Conservation (phyloP, 2,888 invertebrate genomes). For the Cyrtodaria siliqua region DNA sequence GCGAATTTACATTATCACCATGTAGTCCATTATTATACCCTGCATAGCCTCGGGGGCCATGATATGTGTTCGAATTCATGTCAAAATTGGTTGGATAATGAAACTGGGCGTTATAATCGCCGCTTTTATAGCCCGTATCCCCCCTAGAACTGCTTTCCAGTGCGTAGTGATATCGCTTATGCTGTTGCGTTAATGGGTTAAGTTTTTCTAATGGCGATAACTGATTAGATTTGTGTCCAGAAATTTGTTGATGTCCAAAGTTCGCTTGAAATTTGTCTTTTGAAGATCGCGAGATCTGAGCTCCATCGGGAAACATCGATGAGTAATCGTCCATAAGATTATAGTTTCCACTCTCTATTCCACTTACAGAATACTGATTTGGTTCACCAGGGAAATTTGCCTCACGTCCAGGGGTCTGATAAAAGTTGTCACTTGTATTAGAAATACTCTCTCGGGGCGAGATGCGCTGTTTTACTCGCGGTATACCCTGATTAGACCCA, state of each 20-base stretch:
- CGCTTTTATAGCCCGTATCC: slow-evolving; percentile 60
- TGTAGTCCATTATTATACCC: slow-evolving; percentile 65
- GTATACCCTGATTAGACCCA: slow-evolving; percentile 51
- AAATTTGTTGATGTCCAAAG: slow-evolving; percentile 60
- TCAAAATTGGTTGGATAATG: slow-evolving; percentile 64
- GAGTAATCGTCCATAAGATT: slow-evolving; percentile 58
- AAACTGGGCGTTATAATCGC: slow-evolving; percentile 62
- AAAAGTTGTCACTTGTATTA: slow-evolving; percentile 60
- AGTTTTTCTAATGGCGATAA: slow-evolving; percentile 55
- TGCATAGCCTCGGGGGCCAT: slow-evolving; percentile 58
- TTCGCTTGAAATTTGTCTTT: slow-evolving; percentile 60
- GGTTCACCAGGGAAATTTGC: slow-evolving; percentile 59
- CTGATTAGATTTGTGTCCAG: slow-evolving; percentile 62
- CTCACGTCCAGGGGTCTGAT: slow-evolving; percentile 44
- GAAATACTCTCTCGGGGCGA: slow-evolving; percentile 54
- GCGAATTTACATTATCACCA: slow-evolving; percentile 51
- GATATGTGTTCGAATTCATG: slow-evolving; percentile 67
- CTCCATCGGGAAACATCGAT: slow-evolving; percentile 50
- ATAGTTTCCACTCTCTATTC: slow-evolving; percentile 47
- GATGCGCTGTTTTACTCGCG: slow-evolving; percentile 49
- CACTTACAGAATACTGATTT: slow-evolving; percentile 42
- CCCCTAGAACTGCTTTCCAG: slow-evolving; percentile 51
- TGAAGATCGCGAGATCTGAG: slow-evolving; percentile 49
- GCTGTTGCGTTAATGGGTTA: slow-evolving; percentile 51
- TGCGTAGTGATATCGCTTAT: slow-evolving; percentile 54